A percentile compares a stretch with the other conserved stretches of the same genome.
Evolutionary conservation across 2,888 invertebrate genomes (phyloP).

Genomic region (Neocrepidodera transversa): DNA sequence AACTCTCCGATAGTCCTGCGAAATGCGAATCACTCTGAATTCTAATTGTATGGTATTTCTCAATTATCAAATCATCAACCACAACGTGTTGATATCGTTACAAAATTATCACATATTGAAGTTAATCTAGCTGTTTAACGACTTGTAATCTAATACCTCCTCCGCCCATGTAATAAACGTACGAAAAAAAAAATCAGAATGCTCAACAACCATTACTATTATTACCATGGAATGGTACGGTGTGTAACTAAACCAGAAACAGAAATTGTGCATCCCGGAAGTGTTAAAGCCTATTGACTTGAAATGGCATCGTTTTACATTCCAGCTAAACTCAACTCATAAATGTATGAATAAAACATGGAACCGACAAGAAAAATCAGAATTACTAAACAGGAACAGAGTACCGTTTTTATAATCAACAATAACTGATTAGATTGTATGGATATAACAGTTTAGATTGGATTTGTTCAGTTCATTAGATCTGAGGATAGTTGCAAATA

Average conservation of each 20-base stretch:
- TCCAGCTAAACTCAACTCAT: slow-evolving; percentile 4
- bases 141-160: no score
- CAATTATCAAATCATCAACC: no score
- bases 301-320: slow-evolving; percentile 10
- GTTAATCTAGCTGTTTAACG: no score
- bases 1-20: no score
- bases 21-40: no score
- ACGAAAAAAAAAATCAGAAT: neutral
- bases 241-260: slow-evolving; percentile 7
- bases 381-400: slow-evolving; percentile 17
- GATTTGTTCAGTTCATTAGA: no score
- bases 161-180: neutral
- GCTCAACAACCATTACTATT: neutral
- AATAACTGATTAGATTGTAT: slow-evolving; percentile 14
- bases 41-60: no score
- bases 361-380: slow-evolving; percentile 9
- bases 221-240: neutral
- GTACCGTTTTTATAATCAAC: slow-evolving; percentile 21
- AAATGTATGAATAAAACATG: slow-evolving; percentile 16
- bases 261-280: slow-evolving; percentile 21
- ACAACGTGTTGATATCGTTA: no score
- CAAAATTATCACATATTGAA: no score
- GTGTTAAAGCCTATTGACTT: slow-evolving; percentile 14
- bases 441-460: no score
- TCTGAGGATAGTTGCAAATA: no score